These are phyloP conservation scores for Rhinichthys klamathensis DNA, from an alignment of 2,113 vertebrate genomes.

Conservation along the genomic window DNA sequence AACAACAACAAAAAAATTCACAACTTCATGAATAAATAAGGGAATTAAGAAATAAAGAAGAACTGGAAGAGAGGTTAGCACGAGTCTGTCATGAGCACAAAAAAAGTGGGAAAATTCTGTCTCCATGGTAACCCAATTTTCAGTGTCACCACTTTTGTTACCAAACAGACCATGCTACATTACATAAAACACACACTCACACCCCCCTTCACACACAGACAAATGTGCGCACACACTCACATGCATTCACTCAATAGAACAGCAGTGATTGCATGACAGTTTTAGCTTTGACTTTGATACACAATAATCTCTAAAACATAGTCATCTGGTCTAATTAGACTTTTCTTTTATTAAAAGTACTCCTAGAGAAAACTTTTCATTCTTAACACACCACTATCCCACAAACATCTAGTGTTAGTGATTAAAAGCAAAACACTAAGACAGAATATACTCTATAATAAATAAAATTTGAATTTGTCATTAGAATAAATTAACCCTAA, in stretches of 20 bases:
- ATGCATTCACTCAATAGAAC: background rate
- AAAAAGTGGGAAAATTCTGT: constrained; percentile 73
- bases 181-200: constrained; percentile 47
- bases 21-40: background rate
- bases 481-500: background rate
- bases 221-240: constrained; percentile 3
- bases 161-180: constrained; percentile 60
- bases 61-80: constrained; percentile 28
- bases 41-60: constrained; percentile 21
- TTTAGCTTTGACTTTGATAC: background rate
- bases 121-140: constrained; percentile 76
- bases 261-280: constrained; percentile 2
- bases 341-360: background rate
- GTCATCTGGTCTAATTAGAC: background rate
- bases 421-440: background rate
- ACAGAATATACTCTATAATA: background rate
- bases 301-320: background rate
- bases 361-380: background rate
- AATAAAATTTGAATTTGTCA: background rate
- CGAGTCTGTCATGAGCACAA: constrained; percentile 52
- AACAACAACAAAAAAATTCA: background rate
- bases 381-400: background rate
- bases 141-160: constrained; percentile 67
- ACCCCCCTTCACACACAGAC: constrained; percentile 34
- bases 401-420: background rate